phyloP scores from a whole-genome alignment of 2,888 invertebrate genomes.

The Tupiocoris notatus region DNA sequence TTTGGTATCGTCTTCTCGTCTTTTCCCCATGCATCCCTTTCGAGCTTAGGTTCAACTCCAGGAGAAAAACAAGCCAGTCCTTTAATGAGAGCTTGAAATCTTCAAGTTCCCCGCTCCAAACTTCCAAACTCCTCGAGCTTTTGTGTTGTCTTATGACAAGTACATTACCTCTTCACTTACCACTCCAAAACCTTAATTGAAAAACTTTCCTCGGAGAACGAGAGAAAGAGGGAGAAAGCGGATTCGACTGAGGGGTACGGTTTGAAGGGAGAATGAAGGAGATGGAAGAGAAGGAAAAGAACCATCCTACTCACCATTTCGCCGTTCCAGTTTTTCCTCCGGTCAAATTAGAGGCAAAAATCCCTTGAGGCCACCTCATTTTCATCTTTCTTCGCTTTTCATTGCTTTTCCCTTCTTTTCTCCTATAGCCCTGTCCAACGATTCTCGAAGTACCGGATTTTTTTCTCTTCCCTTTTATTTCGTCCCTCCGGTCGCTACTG shows the following conservation, averaged over 20 bases:
- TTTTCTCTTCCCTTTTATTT: neutral
- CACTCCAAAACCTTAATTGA: slow-evolving; percentile 27
- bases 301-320: neutral
- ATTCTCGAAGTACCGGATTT: neutral
- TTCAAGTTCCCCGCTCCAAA: neutral
- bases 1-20: too few species aligned
- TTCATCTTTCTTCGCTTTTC: slow-evolving; percentile 35
- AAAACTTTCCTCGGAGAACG: slow-evolving; percentile 21
- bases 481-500: neutral
- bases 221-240: neutral
- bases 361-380: slow-evolving; percentile 32
- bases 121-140: neutral
- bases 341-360: slow-evolving; percentile 29
- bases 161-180: slow-evolving; percentile 35
- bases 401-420: slow-evolving; percentile 9
- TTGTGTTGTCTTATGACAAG: slow-evolving; percentile 32
- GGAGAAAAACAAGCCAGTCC: neutral
- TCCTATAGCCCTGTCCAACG: neutral
- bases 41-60: neutral
- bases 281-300: neutral
- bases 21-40: neutral
- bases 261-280: too few species aligned
- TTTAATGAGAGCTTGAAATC: slow-evolving; percentile 5
- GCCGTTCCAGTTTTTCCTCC: slow-evolving; percentile 2
- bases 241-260: neutral